phyloP scores from a whole-genome alignment of 2,888 invertebrate species.

The Hypercompe scribonia region DNA sequence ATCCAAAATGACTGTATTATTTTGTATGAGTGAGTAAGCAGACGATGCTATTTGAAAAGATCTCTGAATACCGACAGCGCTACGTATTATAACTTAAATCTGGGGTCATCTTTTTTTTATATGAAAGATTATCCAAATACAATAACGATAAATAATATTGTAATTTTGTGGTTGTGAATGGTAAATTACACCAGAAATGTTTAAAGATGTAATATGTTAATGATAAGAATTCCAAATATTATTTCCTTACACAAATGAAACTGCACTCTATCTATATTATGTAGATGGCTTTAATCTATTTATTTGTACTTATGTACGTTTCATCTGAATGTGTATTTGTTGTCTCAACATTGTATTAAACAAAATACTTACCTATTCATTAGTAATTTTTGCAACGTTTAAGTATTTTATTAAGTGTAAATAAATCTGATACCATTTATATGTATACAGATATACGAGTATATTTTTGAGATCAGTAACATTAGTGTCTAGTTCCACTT shows the following conservation, averaged over 20 bases:
- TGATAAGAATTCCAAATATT: conserved; percentile 12
- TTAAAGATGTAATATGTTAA: conserved; percentile 28
- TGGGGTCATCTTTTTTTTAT: conserved; percentile 1
- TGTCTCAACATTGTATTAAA: background rate
- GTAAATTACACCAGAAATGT: conserved; percentile 55
- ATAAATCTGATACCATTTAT: background rate
- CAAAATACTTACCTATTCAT: background rate
- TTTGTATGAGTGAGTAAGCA: conserved; percentile 16
- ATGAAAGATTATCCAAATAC: conserved; percentile 27
- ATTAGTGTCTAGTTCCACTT: conserved; percentile 11
- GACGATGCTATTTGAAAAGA: conserved; percentile 13
- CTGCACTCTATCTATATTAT: conserved; percentile 5
- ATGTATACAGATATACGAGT: background rate
- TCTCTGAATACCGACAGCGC: conserved; percentile 1
- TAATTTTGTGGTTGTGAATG: conserved; percentile 77
- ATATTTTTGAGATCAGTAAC: conserved; percentile 26
- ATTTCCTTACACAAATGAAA: conserved; percentile 14
- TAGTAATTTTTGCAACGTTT: background rate
- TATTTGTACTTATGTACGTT: conserved; percentile 10
- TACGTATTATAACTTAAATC: background rate
- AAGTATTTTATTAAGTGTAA: background rate
- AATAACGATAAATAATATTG: conserved; percentile 42
- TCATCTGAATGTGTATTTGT: background rate
- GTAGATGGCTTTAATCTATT: background rate
- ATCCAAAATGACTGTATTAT: conserved; percentile 7